Conservation (phyloP, 2,888 invertebrate species). For the Tridacna crocea region DNA sequence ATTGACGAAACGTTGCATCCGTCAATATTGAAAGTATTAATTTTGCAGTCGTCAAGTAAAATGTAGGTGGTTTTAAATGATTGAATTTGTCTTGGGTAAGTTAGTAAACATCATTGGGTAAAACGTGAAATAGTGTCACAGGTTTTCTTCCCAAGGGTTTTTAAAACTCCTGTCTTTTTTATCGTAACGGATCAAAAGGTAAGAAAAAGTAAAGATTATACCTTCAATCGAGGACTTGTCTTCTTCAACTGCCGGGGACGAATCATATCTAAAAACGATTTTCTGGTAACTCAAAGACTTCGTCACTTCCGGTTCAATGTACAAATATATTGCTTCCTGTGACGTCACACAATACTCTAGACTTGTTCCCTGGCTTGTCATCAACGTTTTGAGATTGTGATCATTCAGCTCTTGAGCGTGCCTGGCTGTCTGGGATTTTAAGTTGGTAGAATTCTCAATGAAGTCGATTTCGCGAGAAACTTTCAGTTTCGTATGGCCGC, state of each 20-base stretch:
- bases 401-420: constrained; percentile 40
- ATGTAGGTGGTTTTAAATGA: too few species aligned
- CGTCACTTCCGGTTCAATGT: constrained; percentile 69
- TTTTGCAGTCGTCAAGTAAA: too few species aligned
- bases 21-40: too few species aligned
- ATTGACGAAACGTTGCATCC: too few species aligned
- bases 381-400: constrained; percentile 60
- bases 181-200: too few species aligned
- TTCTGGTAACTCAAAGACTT: constrained; percentile 60
- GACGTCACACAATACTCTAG: constrained; percentile 68
- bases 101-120: too few species aligned
- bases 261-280: constrained; percentile 67
- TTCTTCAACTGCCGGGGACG: constrained; percentile 34
- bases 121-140: too few species aligned
- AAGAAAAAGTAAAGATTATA: constrained; percentile 40
- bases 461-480: constrained; percentile 67
- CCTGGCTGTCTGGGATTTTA: constrained; percentile 40
- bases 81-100: too few species aligned
- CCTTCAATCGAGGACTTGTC: constrained; percentile 67
- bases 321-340: constrained; percentile 60
- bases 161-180: too few species aligned
- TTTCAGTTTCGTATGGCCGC: constrained; percentile 62
- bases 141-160: too few species aligned
- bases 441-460: constrained; percentile 8
- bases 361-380: constrained; percentile 56